phyloP scores from a whole-genome alignment of 2,797 vertebrate species.

The Rhinella marina region DNA sequence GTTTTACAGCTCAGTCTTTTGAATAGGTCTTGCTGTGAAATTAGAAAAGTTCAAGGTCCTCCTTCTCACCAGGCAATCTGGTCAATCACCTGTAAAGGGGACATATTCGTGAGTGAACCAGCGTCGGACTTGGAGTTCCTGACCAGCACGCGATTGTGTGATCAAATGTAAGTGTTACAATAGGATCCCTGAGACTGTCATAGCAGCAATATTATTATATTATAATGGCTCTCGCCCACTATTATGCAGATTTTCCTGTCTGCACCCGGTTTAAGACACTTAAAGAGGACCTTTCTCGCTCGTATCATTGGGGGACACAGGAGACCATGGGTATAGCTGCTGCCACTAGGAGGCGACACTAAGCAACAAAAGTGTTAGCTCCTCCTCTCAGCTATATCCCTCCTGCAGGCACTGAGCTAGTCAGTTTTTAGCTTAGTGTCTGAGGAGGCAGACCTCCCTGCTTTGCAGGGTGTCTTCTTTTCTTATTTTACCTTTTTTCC shows the following conservation, averaged over 20 bases:
- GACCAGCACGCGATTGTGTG: constrained; percentile 82
- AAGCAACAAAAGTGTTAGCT: too few species aligned
- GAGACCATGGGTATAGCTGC: too few species aligned
- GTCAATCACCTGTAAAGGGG: constrained; percentile 96
- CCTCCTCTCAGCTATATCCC: too few species aligned
- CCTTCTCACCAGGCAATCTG: constrained; percentile 93
- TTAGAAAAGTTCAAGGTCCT: constrained; percentile 84
- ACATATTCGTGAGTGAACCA: constrained; percentile 95
- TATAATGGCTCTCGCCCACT: not conserved
- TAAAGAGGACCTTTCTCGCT: too few species aligned
- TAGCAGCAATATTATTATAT: not conserved
- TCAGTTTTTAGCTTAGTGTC: too few species aligned
- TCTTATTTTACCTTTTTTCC: too few species aligned
- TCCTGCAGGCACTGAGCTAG: too few species aligned
- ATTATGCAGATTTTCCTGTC: not conserved
- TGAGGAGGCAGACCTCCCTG: too few species aligned
- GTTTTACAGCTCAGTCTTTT: constrained; percentile 85
- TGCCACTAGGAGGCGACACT: too few species aligned
- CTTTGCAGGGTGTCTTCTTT: too few species aligned
- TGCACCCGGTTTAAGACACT: not conserved
- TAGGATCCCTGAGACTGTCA: not conserved
- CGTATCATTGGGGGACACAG: too few species aligned
- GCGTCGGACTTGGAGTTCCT: constrained; percentile 81
- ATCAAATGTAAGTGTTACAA: constrained; percentile 88
- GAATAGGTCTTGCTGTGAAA: constrained; percentile 89